phyloP scores from a whole-genome alignment of 2,797 vertebrate species.

The Aulostomus chinensis region DNA sequence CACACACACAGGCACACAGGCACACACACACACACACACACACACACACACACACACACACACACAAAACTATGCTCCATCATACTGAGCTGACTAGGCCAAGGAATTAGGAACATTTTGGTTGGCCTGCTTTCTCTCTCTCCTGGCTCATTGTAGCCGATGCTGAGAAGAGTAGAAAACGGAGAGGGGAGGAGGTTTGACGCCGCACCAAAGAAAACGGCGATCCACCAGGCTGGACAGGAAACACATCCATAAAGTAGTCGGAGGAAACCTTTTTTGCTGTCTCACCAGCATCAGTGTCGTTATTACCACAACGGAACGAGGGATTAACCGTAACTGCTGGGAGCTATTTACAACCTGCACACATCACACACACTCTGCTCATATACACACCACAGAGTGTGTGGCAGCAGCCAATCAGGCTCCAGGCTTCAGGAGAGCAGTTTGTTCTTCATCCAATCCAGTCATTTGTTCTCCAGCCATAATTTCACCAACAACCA shows the following conservation, averaged over 20 bases:
- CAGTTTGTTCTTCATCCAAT: slow-evolving; percentile 44
- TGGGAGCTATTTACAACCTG: slow-evolving; percentile 66
- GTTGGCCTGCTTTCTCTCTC: slow-evolving; percentile 18
- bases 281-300: slow-evolving; percentile 41
- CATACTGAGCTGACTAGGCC: slow-evolving; percentile 11
- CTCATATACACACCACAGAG: slow-evolving; percentile 27
- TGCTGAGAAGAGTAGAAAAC: slow-evolving; percentile 1
- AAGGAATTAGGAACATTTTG: slow-evolving; percentile 39
- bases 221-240: slow-evolving; percentile 35
- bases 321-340: slow-evolving; percentile 62
- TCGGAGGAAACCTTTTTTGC: slow-evolving; percentile 19
- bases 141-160: slow-evolving; percentile 10
- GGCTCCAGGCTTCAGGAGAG: slow-evolving; percentile 10
- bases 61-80: slow-evolving; percentile 42
- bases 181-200: slow-evolving; percentile 23
- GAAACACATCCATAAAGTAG: slow-evolving; percentile 54
- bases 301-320: slow-evolving; percentile 60
- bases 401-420: slow-evolving; percentile 54
- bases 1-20: too few relatives aligned
- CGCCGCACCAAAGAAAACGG: slow-evolving; percentile 40
- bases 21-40: too few relatives aligned
- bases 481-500: slow-evolving; percentile 12
- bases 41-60: slow-evolving; percentile 23
- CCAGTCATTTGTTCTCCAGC: slow-evolving; percentile 18
- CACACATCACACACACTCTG: slow-evolving; percentile 72